phyloP scores from a whole-genome alignment of 2,888 invertebrate species.

The Drosophila hamatofila region DNA sequence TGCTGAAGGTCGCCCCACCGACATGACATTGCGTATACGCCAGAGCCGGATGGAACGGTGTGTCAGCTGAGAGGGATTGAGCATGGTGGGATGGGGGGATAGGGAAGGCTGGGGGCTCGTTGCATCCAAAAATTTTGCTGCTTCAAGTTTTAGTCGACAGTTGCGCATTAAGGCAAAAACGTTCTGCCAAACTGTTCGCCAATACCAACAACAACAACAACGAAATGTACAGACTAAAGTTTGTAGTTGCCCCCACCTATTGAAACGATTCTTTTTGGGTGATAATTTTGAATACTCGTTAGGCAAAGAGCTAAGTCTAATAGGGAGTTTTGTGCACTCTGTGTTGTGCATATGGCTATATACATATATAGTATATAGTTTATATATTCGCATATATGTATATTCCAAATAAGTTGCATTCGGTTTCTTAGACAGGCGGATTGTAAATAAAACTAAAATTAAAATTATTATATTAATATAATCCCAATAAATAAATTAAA shows the following conservation, averaged over 20 bases:
- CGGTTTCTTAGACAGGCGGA: no score
- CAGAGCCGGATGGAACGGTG: slow-evolving; percentile 8
- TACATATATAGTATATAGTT: no score
- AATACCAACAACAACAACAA: slow-evolving; percentile 21
- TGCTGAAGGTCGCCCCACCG: slow-evolving; percentile 49
- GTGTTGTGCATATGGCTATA: background rate
- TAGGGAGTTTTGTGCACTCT: background rate
- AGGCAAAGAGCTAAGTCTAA: background rate
- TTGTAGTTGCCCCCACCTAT: slow-evolving; percentile 6
- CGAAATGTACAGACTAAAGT: slow-evolving; percentile 17
- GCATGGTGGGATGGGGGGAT: background rate
- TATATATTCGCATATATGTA: no score
- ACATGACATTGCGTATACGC: slow-evolving; percentile 56
- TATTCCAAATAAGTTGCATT: no score
- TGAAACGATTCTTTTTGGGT: slow-evolving; percentile 10
- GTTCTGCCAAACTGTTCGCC: slow-evolving; percentile 42
- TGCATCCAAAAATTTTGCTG: slow-evolving; percentile 16
- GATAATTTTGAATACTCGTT: slow-evolving; percentile 23
- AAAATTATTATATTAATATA: background rate
- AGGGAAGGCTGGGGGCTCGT: background rate
- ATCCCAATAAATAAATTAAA: no score
- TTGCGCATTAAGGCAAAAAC: slow-evolving; percentile 33
- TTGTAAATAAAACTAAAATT: background rate
- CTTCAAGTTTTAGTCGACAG: slow-evolving; percentile 38
- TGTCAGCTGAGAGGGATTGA: background rate